Base-by-base conservation (phyloP, 2,113 vertebrate genomes). In the Rousettus leschenaultii region DNA sequence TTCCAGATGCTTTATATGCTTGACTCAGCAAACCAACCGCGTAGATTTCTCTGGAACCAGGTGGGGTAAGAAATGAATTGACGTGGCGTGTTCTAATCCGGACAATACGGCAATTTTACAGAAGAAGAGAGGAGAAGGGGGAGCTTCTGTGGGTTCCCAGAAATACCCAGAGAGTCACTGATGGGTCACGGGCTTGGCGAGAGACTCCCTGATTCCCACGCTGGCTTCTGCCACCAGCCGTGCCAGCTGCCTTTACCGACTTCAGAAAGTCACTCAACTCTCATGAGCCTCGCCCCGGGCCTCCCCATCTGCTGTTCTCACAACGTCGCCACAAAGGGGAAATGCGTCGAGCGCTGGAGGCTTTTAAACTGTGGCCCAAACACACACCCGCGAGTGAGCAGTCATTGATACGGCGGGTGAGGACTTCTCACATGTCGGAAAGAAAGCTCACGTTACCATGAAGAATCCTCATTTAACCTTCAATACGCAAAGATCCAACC, bases 251-350 rank as follows among this genome's bases (percentile, higher is more conserved):
- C 45, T 26, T 13, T 12, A 5, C 19, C 38, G 24, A 21, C 51
- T 40, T 18, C 6, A 65, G 63, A 66, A 21, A 79, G 43, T 26
- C 43, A 26, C 3, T 57, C 16, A 19, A 7, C 57, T 26, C 12
- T 40, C 28, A 0, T 0, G 9, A 63, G 1, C 21, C 33, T 79
- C 28, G 5, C 43, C 65, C 18, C 1, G n/a, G 0, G 14, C 33
- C 13, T 22, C 6, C 48, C 51, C 6, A 3, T 19, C 57, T 59
- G 53, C 73, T 48, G 18, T 38, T 65, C 18, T 71, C 43, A 57
- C 35, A 6, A 7, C 68, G 21, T 26, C 63, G 15, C 26, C 33
- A 8, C 33, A 26, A 71, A 91, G 24, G 40, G 26, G 40, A 53
- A 85, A 94, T 43, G 8, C 51, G 13, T 2, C 5, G 11, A 70